Evolutionary conservation across 2,888 invertebrate species (phyloP).

Genomic region (Hyles lineata): DNA sequence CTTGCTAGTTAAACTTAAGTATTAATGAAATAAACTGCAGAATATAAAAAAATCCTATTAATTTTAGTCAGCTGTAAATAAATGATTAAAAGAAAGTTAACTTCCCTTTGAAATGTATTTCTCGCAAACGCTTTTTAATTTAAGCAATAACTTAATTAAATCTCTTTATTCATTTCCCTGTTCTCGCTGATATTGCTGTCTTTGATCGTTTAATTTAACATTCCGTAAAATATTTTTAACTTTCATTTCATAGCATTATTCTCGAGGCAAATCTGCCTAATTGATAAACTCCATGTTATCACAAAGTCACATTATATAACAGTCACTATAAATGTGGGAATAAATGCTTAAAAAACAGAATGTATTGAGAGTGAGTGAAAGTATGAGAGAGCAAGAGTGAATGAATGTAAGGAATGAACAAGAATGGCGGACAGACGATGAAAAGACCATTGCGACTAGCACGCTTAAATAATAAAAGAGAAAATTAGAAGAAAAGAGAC

Average conservation of each 20-base stretch:
- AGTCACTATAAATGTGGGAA: background rate
- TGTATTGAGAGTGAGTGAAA: too few species aligned
- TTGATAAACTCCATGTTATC: background rate
- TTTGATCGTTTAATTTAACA: conserved; percentile 1
- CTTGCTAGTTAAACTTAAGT: too few species aligned
- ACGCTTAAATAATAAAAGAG: too few species aligned
- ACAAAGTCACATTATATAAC: background rate
- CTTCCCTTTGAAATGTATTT: background rate
- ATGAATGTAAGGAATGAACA: too few species aligned
- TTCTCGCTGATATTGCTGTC: conserved; percentile 18
- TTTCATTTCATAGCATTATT: conserved; percentile 6
- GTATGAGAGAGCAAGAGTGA: too few species aligned
- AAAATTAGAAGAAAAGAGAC: too few species aligned
- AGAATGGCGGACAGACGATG: too few species aligned
- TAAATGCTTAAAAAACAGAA: too few species aligned
- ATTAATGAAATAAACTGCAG: background rate
- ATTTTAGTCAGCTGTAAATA: background rate
- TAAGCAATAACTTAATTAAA: conserved; percentile 17
- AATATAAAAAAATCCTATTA: background rate
- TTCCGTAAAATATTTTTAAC: background rate
- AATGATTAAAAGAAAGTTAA: background rate
- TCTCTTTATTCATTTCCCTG: background rate
- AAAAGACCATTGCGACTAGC: too few species aligned
- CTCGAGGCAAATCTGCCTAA: background rate
- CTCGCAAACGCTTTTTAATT: conserved; percentile 17